Evolutionary conservation across 2,888 invertebrate species (phyloP).

Genomic region (Lithophane leautieri): DNA sequence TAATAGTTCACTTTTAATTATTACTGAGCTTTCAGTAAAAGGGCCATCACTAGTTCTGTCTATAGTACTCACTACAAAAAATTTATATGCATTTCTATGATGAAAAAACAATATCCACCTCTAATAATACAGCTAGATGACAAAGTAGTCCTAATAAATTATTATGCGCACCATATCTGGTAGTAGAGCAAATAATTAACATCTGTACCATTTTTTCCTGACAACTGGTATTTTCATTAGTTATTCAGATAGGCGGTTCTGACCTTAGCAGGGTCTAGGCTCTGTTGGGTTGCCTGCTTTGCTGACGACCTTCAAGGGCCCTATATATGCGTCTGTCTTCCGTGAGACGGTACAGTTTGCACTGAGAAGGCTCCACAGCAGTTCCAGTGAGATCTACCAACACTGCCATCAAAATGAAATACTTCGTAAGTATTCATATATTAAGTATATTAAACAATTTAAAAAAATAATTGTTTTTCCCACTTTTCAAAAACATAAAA

Average conservation of each 20-base stretch:
- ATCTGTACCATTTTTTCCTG: conserved; percentile 75
- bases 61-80: neutral
- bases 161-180: conserved; percentile 74
- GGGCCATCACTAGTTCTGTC: too few species aligned
- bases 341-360: conserved; percentile 84
- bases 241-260: conserved; percentile 79
- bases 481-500: neutral
- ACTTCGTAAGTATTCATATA: conserved; percentile 82
- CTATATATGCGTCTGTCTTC: conserved; percentile 83
- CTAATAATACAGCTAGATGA: conserved; percentile 15
- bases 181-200: conserved; percentile 65
- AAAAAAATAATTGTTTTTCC: too few species aligned
- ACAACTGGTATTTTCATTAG: conserved; percentile 81
- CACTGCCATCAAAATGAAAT: conserved; percentile 84
- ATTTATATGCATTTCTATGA: neutral
- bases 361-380: conserved; percentile 86
- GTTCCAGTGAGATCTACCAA: conserved; percentile 85
- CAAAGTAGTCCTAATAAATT: conserved; percentile 71
- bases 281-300: conserved; percentile 67
- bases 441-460: too few species aligned
- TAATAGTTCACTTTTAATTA: neutral
- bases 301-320: conserved; percentile 81
- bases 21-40: neutral
- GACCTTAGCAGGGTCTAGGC: conserved; percentile 82
- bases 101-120: conserved; percentile 5